These are phyloP conservation scores for Apotomis betuletana DNA, from an alignment of 2,888 invertebrate species.

Conservation along the genomic window DNA sequence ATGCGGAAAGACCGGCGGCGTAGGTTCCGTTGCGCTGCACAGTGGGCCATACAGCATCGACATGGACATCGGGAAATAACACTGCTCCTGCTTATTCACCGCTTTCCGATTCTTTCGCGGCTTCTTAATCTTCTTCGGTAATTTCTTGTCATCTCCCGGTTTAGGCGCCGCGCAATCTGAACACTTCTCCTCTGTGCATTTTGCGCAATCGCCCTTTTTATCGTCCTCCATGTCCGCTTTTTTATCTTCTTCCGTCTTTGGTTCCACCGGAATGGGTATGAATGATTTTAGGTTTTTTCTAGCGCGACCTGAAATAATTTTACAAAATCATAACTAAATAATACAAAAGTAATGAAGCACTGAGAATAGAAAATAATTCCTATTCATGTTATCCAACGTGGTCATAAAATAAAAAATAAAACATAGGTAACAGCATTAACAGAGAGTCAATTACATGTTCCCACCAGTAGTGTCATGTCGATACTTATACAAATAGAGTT, in stretches of 20 bases:
- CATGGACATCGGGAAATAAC: constrained; percentile 93
- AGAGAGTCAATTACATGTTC: too few species aligned
- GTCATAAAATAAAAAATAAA: neutral
- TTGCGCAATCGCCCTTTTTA: constrained; percentile 66
- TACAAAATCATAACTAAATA: constrained; percentile 20
- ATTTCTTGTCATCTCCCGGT: constrained; percentile 66
- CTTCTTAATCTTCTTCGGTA: constrained; percentile 62
- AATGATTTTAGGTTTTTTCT: constrained; percentile 74
- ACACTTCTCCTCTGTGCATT: constrained; percentile 68
- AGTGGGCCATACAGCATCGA: constrained; percentile 93
- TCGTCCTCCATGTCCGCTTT: constrained; percentile 60
- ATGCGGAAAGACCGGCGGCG: constrained; percentile 89
- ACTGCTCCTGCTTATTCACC: constrained; percentile 68
- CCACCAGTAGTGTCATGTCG: too few species aligned
- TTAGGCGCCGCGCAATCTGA: constrained; percentile 65
- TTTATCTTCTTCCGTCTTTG: constrained; percentile 69
- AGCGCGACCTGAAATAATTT: constrained; percentile 68
- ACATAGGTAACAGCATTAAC: too few species aligned
- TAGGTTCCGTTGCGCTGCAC: constrained; percentile 79
- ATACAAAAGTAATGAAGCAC: neutral
- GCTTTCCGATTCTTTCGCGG: constrained; percentile 76
- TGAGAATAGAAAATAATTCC: too few species aligned
- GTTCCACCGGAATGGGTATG: constrained; percentile 72
- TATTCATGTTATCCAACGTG: neutral
- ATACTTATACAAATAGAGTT: too few species aligned